These are phyloP conservation scores for Orthosia incerta DNA, from an alignment of 2,888 invertebrate genomes.

Conservation along the genomic window DNA sequence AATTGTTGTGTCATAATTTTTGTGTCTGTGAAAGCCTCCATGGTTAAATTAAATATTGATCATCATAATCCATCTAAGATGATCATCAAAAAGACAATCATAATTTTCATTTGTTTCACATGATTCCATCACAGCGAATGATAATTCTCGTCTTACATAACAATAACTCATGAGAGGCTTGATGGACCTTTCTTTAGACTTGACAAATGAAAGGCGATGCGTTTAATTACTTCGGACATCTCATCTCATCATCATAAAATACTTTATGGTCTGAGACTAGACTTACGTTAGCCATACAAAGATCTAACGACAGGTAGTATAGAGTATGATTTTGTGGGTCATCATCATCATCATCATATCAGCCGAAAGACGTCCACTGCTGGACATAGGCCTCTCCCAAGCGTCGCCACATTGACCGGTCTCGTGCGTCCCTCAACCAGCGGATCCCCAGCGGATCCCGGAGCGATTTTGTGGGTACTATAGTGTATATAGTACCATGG, in stretches of 20 bases:
- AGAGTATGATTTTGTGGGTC: too few relatives aligned
- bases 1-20: too few relatives aligned
- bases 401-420: too few relatives aligned
- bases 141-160: background rate
- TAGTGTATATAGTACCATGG: background rate
- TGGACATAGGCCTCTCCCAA: too few relatives aligned
- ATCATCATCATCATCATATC: too few relatives aligned
- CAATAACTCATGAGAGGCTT: background rate
- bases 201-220: slow-evolving; percentile 28
- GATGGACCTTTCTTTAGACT: background rate
- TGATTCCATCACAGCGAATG: background rate
- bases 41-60: background rate
- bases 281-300: background rate
- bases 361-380: too few relatives aligned
- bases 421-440: too few relatives aligned
- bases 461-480: too few relatives aligned
- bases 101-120: slow-evolving; percentile 1
- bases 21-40: too few relatives aligned
- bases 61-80: background rate
- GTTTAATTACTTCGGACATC: slow-evolving; percentile 1
- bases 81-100: background rate
- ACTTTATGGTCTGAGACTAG: slow-evolving; percentile 10
- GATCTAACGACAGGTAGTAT: background rate
- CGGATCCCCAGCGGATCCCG: too few relatives aligned
- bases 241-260: slow-evolving; percentile 3